Base-by-base conservation (phyloP, 2,888 invertebrate species). In the Parochlus steinenii region DNA sequence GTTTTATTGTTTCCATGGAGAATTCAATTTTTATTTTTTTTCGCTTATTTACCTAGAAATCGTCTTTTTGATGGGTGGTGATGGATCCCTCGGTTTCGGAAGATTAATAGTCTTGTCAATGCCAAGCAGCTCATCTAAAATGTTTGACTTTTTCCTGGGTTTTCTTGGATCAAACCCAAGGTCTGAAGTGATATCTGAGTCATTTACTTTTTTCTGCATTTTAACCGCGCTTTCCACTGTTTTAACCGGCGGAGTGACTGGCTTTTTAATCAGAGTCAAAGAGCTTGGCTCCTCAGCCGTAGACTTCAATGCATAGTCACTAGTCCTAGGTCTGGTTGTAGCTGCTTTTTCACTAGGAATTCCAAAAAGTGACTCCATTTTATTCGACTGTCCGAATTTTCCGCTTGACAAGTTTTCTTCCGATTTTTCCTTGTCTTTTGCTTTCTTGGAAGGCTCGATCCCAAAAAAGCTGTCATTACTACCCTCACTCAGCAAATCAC, bases 381-480 rank as follows among this genome's bases (percentile, higher is more conserved):
- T 55, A 10, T 45, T 40, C 18, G 40, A 11, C n/a, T 20, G 12
- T n/a, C 17, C 29, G 15, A 24, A 26, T 19, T 38, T 40, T 39
- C 28, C 15, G 31, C 30, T n/a, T 27, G 40, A 4, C 41, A 43
- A 30, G 33, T 30, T 22, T 14, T 27, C 32, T 29, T 20, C 12
- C n/a, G 23, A n/a, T 10, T 31, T 16, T 16, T 34, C 28, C 18
- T 37, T 40, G 4, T 22, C 24, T 30, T 41, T 41, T 25, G 15
- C 6, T 30, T 36, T 36, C 18, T 36, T 36, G 8, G 23, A 23
- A 5, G 36, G 36, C 36, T 70, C 68, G 44, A 71, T 69, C 43
- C 74, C 74, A 46, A 76, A 77, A 47, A 77, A 77, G 54, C 72
- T 75, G 46, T 77, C 77, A 45, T 74, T 71, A 45, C 73, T 74